These are phyloP conservation scores for Dendrocincla fuliginosa DNA, from an alignment of 2,797 vertebrate species.

Conservation along the genomic window DNA sequence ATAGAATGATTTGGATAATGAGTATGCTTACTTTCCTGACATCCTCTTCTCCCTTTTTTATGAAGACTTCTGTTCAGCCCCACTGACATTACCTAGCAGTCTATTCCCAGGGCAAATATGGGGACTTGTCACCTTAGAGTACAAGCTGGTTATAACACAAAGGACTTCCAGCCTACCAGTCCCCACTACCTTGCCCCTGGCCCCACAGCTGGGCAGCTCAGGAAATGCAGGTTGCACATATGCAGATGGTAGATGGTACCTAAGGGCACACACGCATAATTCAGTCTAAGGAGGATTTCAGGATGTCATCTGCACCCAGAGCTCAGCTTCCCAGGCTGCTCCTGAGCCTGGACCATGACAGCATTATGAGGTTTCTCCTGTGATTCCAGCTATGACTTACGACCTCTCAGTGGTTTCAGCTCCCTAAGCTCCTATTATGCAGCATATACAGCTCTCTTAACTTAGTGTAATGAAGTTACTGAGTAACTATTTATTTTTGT, in stretches of 20 bases:
- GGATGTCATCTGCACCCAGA: neutral
- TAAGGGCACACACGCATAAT: neutral
- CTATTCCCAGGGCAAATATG: neutral
- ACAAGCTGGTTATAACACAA: neutral
- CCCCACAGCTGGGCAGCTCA: neutral
- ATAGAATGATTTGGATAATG: neutral
- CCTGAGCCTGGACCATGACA: neutral
- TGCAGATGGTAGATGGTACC: neutral
- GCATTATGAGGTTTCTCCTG: neutral
- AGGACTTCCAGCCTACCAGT: neutral
- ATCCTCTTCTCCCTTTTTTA: neutral
- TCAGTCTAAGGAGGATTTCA: neutral
- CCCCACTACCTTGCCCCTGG: neutral
- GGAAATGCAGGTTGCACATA: neutral
- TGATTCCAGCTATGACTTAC: neutral
- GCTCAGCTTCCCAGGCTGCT: neutral
- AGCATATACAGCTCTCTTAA: neutral
- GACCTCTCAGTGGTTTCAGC: neutral
- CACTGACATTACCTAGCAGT: neutral
- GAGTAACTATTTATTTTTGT: slow-evolving; percentile 21
- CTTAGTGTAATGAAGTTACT: neutral
- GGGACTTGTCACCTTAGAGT: neutral
- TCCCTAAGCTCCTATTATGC: neutral
- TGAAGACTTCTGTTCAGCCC: neutral
- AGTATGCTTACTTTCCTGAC: neutral